Percentiles rank a stretch among this genome's conserved stretches.
Conservation (phyloP, 1,140 invertebrate genomes). For the Lineus longissimus region DNA sequence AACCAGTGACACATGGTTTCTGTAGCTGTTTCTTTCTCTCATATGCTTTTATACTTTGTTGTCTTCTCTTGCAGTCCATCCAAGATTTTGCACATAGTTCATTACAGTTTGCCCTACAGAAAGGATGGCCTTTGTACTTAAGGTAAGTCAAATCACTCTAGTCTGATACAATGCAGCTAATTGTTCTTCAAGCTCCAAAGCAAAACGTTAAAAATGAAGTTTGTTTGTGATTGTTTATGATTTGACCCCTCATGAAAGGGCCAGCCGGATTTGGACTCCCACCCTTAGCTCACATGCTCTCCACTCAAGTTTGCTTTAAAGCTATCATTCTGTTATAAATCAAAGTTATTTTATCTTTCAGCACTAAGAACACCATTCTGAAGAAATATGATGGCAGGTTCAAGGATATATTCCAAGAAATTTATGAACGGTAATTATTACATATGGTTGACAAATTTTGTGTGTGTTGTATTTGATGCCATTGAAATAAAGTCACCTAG, state of each 20-base stretch:
- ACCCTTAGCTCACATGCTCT: slow-evolving; percentile 7
- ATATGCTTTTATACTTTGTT: neutral
- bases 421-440: slow-evolving; percentile 75
- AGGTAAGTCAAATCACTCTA: slow-evolving; percentile 51
- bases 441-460: neutral
- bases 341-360: too few relatives aligned
- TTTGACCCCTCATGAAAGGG: too few relatives aligned
- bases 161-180: too few relatives aligned
- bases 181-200: too few relatives aligned
- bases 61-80: slow-evolving; percentile 61
- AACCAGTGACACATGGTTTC: too few relatives aligned
- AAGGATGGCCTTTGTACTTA: slow-evolving; percentile 85
- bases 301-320: too few relatives aligned
- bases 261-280: too few relatives aligned
- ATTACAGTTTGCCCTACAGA: slow-evolving; percentile 82
- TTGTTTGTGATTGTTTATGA: too few relatives aligned
- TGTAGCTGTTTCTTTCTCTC: too few relatives aligned
- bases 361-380: slow-evolving; percentile 97
- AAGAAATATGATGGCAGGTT: slow-evolving; percentile 97
- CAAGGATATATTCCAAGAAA: slow-evolving; percentile 97
- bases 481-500: too few relatives aligned
- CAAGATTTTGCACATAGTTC: slow-evolving; percentile 89
- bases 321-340: too few relatives aligned
- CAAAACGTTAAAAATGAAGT: too few relatives aligned
- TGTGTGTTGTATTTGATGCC: neutral